Evolutionary conservation across 2,797 vertebrate species (phyloP), one percentile per base, ranked within the genome.

Genomic region (Acrocephalus scirpaceus): DNA sequence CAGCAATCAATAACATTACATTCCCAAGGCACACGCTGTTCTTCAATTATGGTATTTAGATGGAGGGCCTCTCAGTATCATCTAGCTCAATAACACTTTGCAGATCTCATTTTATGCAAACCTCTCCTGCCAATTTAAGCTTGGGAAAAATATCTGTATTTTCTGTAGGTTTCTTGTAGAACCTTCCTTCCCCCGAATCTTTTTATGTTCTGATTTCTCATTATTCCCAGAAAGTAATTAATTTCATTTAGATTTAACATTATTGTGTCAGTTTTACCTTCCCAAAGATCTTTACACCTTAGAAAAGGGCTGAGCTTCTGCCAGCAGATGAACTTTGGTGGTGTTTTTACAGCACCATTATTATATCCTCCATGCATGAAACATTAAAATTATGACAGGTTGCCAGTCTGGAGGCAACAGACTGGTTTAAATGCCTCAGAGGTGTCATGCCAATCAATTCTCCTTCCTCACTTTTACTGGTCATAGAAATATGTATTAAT

Each of bases 341-440:
- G 8, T 80, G 65, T 81, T 95, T 95, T 88, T 81, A 88, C 34
- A 88, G 54, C 34, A 47, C 74, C n/a, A n/a, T n/a, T 40, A 12
- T 78, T 44, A 45, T 48, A n/a, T 53, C 56, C 66, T 86, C 66
- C 36, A 10, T 20, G 77, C 71, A 82, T 70, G 91, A 96, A 93
- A 87, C 74, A 76, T 76, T 91, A 72, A 75, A 44, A 64, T 94
- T 89, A 66, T 53, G 81, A 94, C 54, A 94, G 51, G 74, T 77
- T 94, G 92, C 83, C 83, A 91, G 80, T 91, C 91, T 93, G 81
- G 57, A 94, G 84, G 89, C 81, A 94, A 58, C 60, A 93, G 81
- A 60, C 77, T 94, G 84, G 64, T 94, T 93, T 87, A 92, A 87
- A 62, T 74, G 89, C 81, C 91, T 94, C 89, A 51, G 60, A 66